Evolutionary conservation across 2,888 invertebrate genomes (phyloP), one percentile per base, ranked within the genome.

Genomic region (Apodemia zela): DNA sequence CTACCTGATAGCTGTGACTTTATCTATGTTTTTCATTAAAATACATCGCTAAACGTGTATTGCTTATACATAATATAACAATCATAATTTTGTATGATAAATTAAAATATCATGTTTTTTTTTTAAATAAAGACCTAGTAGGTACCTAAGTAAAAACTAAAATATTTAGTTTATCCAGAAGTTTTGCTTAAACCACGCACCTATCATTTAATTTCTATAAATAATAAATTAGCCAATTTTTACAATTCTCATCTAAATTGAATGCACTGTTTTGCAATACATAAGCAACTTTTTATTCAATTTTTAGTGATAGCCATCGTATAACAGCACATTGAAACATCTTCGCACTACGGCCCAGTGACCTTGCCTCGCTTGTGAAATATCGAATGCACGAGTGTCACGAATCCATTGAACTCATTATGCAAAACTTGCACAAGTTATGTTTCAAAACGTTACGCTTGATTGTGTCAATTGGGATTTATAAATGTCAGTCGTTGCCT

Each of bases 401-500:
- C 63, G 63, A 63, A 35, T 49, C 29, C 18, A 21, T n/a, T 63
- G 63, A 63, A 63, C 63, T 59, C 58, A 38, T 63, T 59, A 63
- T 63, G 63, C 63, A 59, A 63, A 59, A 62, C 42, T 62, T 62
- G 62, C 63, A 59, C 63, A 63, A 62, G 21, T 21, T 25, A 49
- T 21, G 15, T 59, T 29, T 63, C 59, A 63, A 58, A 63, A 59
- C 29, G 59, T 62, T 54, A 25, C 62, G 57, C 62, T 57, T 25
- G 57, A 47, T 59, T 59, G 63, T 58, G 63, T 63, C 63, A 47
- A 61, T 61, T 54, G 6, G 66, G 66, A 42, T 61, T 64, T 68
- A 49, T 42, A 63, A 47, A 61, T 62, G 63, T 65, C 38, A 63
- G 21, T 18, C 13, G 59, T 63, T 63, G 63, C 63, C 49, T 35